Evolutionary conservation across 1,140 invertebrate genomes (phyloP), one percentile per base, ranked within the genome.

Genomic region (Aphaenogaster floridana): DNA sequence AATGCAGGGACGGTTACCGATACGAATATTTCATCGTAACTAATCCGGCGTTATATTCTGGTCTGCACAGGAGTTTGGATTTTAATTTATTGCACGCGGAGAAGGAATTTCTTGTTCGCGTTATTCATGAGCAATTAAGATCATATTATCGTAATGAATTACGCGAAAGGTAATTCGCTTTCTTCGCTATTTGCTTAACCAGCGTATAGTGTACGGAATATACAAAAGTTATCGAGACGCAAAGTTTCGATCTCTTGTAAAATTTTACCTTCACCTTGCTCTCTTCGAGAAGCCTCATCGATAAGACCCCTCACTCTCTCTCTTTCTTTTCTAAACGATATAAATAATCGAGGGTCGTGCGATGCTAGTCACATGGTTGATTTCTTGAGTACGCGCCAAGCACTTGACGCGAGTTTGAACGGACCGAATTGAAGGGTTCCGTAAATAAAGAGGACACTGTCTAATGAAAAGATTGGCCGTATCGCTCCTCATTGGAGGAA

Each of bases 271-370:
- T 84, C 80, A 76, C 69, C 42, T 84, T 84, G 69, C 42, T n/a
- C 69, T 28, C 8, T 7, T 61, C 36, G 5, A 61, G 54, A 36
- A 50, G 2, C 11, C 21, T 61, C 42, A 11, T 48, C 39, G 50
- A 17, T 6, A 36, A 45, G 17, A 78, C 11, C 13, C 45, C 8
- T 28, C n/a, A n/a, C 61, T 39, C 21, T 28, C 5, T 68, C 15
- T 81, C 36, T 34, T 11, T 50, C 77, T 78, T 8, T 34, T 63
- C 11, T 34, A 17, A 72, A 72, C 52, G 80, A 50, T 84, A 84
- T 84, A 84, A 84, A 84, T 84, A 84, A 84, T 84, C 54, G 80
- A 84, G 54, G 54, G 69, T 83, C 80, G 68, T 59, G 54, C 21
- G n/a, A 57, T 48, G 39, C 80, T 42, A 84, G 80, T 84, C 69